A percentile compares a stretch with the other conserved stretches of the same genome.
phyloP scores from a whole-genome alignment of 1,140 invertebrate species.

The Thalassaphorura encarpata region DNA sequence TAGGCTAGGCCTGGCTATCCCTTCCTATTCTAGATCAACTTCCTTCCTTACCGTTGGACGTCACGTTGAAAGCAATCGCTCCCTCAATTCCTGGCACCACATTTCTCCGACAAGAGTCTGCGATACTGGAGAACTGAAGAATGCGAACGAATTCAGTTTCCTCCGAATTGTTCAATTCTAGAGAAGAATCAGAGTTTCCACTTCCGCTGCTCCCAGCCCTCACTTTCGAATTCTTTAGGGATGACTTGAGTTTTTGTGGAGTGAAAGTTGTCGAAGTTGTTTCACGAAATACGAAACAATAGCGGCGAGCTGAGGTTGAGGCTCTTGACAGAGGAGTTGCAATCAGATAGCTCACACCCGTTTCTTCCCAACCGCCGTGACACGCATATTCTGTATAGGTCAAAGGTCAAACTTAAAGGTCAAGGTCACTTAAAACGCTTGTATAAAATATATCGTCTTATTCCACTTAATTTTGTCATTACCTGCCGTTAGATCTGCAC shows the following conservation, averaged over 20 bases:
- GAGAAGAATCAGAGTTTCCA: not conserved
- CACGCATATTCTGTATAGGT: slow-evolving; percentile 57
- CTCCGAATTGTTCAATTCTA: not conserved
- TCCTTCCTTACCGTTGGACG: slow-evolving; percentile 27
- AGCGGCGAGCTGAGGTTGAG: slow-evolving; percentile 45
- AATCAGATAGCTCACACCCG: slow-evolving; percentile 60
- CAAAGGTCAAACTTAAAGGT: not conserved
- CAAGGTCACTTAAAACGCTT: not conserved
- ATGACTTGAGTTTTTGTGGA: no score
- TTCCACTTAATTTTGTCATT: slow-evolving; percentile 7
- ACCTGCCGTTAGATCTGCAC: slow-evolving; percentile 43
- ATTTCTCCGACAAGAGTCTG: slow-evolving; percentile 30
- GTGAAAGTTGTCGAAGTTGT: no score
- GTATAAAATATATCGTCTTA: not conserved
- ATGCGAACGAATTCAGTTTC: slow-evolving; percentile 12
- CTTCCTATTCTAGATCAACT: not conserved
- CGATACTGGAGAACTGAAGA: slow-evolving; percentile 30
- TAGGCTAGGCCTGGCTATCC: not conserved
- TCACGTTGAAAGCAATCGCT: slow-evolving; percentile 30
- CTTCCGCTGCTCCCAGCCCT: no score
- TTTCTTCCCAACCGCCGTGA: slow-evolving; percentile 65
- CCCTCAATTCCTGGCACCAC: slow-evolving; percentile 26
- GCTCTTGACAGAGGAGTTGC: slow-evolving; percentile 54
- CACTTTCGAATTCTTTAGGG: no score
- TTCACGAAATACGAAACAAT: slow-evolving; percentile 52